Percentiles rank a stretch among this genome's conserved stretches.
Conservation (phyloP, 2,888 invertebrate species). For the Chrysotoxum bicinctum region DNA sequence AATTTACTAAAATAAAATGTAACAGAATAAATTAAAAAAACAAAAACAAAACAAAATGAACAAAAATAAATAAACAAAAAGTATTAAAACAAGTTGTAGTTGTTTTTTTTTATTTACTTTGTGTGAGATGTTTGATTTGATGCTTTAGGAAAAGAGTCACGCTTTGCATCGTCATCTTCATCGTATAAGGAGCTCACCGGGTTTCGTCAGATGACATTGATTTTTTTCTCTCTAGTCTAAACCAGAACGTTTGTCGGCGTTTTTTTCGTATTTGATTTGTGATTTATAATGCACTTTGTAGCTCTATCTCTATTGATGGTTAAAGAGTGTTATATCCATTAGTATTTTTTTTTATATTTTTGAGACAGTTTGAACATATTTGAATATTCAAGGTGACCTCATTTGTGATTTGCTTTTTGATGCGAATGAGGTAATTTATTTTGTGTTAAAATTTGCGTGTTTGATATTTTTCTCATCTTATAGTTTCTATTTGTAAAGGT, state of each 20-base stretch:
- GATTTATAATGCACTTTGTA: slow-evolving; percentile 22
- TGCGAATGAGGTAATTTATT: slow-evolving; percentile 41
- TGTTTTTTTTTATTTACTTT: background rate
- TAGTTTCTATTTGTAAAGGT: background rate
- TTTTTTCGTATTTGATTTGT: slow-evolving; percentile 17
- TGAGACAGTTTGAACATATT: slow-evolving; percentile 10
- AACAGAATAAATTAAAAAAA: slow-evolving; percentile 41
- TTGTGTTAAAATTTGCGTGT: slow-evolving; percentile 11
- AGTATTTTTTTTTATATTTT: background rate
- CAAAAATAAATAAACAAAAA: slow-evolving; percentile 23
- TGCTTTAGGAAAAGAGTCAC: slow-evolving; percentile 26
- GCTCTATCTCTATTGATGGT: background rate
- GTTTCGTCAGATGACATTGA: slow-evolving; percentile 24
- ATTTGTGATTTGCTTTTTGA: slow-evolving; percentile 31
- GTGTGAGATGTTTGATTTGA: background rate
- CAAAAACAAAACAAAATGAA: slow-evolving; percentile 37
- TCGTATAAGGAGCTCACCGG: slow-evolving; percentile 34
- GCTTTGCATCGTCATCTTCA: slow-evolving; percentile 3
- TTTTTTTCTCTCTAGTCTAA: background rate
- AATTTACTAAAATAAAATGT: slow-evolving; percentile 67
- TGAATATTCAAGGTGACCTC: slow-evolving; percentile 41
- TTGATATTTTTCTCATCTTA: slow-evolving; percentile 2
- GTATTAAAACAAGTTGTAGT: background rate
- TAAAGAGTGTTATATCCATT: background rate
- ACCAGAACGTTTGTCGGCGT: background rate